Conservation (phyloP, 2,888 invertebrate species). For the Tenthredo mesomela region DNA sequence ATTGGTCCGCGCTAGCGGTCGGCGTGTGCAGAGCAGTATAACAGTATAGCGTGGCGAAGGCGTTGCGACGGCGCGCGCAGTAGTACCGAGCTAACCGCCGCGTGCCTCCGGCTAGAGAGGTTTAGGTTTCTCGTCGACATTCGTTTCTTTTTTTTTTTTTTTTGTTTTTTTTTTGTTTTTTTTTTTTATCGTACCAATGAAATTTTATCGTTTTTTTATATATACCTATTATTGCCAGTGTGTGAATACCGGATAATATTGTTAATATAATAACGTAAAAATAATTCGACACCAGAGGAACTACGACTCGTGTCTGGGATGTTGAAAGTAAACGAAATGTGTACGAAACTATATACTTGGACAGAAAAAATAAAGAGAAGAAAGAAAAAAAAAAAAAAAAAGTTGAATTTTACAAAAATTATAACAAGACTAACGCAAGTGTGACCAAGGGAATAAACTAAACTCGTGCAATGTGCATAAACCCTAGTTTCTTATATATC, state of each 20-base stretch:
- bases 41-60: conserved; percentile 48
- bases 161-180: no score
- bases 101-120: conserved; percentile 41
- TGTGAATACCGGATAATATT: neutral
- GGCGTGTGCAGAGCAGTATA: conserved; percentile 42
- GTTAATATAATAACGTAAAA: neutral
- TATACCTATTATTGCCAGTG: neutral
- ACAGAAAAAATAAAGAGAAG: no score
- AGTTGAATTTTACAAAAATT: no score
- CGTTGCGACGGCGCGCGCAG: conserved; percentile 51
- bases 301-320: neutral
- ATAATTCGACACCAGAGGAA: neutral
- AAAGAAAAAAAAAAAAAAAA: neutral
- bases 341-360: no score
- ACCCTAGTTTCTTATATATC: no score
- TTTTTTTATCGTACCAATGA: neutral
- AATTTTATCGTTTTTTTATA: neutral
- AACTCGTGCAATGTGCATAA: no score
- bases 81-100: conserved; percentile 49
- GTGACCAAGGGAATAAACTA: no score
- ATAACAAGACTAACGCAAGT: no score
- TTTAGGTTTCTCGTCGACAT: neutral
- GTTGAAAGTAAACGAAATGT: neutral
- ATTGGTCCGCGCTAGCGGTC: conserved; percentile 35
- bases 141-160: neutral